Base-by-base conservation (phyloP, 2,888 invertebrate genomes). In the Empis stercorea region DNA sequence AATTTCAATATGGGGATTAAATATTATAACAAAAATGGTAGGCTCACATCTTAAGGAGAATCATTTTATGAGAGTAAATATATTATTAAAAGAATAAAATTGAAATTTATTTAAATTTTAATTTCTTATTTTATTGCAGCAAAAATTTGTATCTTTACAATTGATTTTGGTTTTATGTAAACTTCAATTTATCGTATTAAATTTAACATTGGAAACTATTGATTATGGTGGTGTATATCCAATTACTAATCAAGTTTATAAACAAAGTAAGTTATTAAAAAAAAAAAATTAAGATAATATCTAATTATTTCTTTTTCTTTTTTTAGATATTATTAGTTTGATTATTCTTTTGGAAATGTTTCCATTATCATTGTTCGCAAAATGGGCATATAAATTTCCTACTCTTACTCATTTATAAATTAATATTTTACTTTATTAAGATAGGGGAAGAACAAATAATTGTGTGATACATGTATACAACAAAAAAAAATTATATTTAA, bases 91-190 rank as follows among this genome's bases (percentile, higher is more conserved):
- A n/a, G 9, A 10, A 23, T 20, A 11, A 5, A 40, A n/a, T 13
- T 39, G 15, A 3, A 7, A 15, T 37, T 36, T 7, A n/a, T 34
- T n/a, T 5, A 41, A 15, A 6, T 38, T 44, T n/a, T n/a, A n/a
- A 27, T 16, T 23, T 45, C 34, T 39, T 30, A 23, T 34, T 15
- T 32, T 51, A 49, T 40, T 45, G n/a, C n/a, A 61, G 62, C 61
- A 61, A 52, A 68, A 66, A 55, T 59, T 66, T 59, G 59, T 67
- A 44, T 58, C 60, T 32, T 51, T 68, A 27, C 69, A 68, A 48
- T 44, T 68, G 20, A 59, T 68, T 10, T 52, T 68, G 13, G 39
- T 68, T 48, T 55, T 67, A 1, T 64, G 68, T 42, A 68, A 68
- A 46, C 48, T 68, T 37, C 68, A 68, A 48, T 64, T 63, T 30